Evolutionary conservation across 2,113 vertebrate species (phyloP).

Genomic region (Meles meles): DNA sequence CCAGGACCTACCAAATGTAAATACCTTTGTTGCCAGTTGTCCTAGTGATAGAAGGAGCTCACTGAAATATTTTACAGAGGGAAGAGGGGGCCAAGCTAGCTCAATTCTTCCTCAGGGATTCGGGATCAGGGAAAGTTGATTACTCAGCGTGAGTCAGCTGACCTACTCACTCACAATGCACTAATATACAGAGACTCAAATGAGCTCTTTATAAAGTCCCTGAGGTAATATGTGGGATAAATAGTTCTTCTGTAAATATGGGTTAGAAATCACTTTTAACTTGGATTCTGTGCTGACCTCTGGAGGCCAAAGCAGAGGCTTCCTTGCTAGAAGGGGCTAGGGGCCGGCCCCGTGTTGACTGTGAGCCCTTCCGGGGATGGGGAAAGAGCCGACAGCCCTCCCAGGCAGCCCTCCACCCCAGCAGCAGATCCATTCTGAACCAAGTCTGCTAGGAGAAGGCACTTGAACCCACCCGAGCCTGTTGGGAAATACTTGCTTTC

Average conservation of each 20-base stretch:
- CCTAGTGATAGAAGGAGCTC: constrained; percentile 47
- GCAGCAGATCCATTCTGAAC: constrained; percentile 64
- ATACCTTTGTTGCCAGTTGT: constrained; percentile 36
- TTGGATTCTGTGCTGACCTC: constrained; percentile 86
- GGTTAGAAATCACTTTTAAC: constrained; percentile 77
- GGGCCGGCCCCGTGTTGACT: constrained; percentile 60
- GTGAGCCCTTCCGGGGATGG: constrained; percentile 25
- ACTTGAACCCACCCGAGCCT: constrained; percentile 77
- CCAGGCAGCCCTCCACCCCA: constrained; percentile 69
- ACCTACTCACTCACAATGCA: constrained; percentile 48
- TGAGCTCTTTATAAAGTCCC: constrained; percentile 58
- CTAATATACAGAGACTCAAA: constrained; percentile 54
- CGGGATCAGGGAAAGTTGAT: constrained; percentile 60
- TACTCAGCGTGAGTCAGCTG: constrained; percentile 34
- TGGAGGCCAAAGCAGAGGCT: constrained; percentile 77
- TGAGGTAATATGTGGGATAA: constrained; percentile 56
- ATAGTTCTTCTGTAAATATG: constrained; percentile 73
- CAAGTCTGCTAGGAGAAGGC: constrained; percentile 74
- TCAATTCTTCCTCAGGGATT: constrained; percentile 55
- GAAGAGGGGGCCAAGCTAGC: constrained; percentile 26
- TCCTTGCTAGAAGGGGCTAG: constrained; percentile 73
- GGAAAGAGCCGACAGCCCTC: constrained; percentile 55
- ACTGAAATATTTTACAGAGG: not conserved
- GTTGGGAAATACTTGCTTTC: constrained; percentile 79
- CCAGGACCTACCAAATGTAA: not conserved